A percentile compares a stretch with the other conserved stretches of the same genome.
Conservation (phyloP, 2,888 invertebrate genomes). For the Pammene aurita region DNA sequence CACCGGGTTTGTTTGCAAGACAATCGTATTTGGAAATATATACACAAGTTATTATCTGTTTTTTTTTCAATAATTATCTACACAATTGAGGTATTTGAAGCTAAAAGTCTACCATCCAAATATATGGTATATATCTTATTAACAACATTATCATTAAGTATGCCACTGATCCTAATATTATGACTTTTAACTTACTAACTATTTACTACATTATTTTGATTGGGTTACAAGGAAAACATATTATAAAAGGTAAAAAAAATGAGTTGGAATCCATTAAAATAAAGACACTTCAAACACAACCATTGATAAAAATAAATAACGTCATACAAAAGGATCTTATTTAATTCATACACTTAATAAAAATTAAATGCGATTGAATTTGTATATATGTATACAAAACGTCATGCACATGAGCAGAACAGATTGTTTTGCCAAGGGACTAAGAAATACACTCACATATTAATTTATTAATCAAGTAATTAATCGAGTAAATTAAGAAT, state of each 20-base stretch:
- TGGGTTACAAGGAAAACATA: slow-evolving; percentile 8
- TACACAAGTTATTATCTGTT: not conserved
- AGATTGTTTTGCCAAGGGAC: not conserved
- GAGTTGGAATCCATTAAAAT: slow-evolving; percentile 6
- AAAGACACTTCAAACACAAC: slow-evolving; percentile 23
- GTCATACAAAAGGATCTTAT: not conserved
- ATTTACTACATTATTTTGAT: slow-evolving; percentile 4
- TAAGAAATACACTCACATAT: not conserved
- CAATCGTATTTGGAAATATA: not conserved
- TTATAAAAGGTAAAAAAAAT: slow-evolving; percentile 13
- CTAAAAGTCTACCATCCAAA: not conserved
- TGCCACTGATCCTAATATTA: not conserved
- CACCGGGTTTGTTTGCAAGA: not conserved
- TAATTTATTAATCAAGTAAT: not conserved
- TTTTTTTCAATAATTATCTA: slow-evolving; percentile 3
- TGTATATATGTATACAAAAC: not conserved
- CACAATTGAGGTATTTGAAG: slow-evolving; percentile 12
- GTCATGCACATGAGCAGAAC: not conserved
- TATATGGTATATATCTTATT: not conserved
- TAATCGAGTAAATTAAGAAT: not conserved
- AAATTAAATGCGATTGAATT: slow-evolving; percentile 6
- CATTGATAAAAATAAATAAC: slow-evolving; percentile 21
- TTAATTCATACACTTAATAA: slow-evolving; percentile 2
- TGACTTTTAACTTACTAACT: not conserved
- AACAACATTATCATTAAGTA: not conserved